Percentiles rank a stretch among this genome's conserved stretches.
phyloP scores from a whole-genome alignment of 2,113 vertebrate genomes.

The Excalfactoria chinensis region DNA sequence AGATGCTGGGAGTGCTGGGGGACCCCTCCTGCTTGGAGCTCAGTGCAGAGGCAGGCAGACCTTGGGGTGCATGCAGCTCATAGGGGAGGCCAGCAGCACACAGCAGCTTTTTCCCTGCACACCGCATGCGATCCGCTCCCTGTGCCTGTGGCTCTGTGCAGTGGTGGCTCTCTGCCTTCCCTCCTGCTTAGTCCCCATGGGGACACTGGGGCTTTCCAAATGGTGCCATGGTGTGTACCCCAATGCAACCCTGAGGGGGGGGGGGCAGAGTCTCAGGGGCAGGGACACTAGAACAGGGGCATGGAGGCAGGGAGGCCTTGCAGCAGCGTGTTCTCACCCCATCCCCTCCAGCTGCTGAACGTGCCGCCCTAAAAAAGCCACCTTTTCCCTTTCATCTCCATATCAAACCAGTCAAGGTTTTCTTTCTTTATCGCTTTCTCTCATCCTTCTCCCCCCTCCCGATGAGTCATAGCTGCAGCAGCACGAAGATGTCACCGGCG shows the following conservation, averaged over 20 bases:
- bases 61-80: not conserved
- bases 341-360: not conserved
- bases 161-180: no score
- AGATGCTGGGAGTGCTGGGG: not conserved
- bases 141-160: not conserved
- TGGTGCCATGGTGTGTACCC: accelerated
- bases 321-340: not conserved
- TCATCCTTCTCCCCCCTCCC: not conserved
- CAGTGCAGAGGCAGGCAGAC: accelerated
- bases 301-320: not conserved
- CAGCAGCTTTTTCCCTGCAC: accelerated
- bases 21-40: accelerated
- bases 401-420: conserved; percentile 20
- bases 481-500: conserved; percentile 18
- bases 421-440: conserved; percentile 37
- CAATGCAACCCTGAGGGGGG: not conserved
- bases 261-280: not conserved
- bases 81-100: not conserved
- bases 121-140: no score
- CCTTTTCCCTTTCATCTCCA: conserved; percentile 6
- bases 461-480: conserved; percentile 67
- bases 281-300: not conserved
- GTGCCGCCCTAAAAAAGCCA: conserved; percentile 30
- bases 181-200: not conserved
- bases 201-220: not conserved